Evolutionary conservation across 2,113 vertebrate species (phyloP).

Genomic region (Toxotes chatareus): DNA sequence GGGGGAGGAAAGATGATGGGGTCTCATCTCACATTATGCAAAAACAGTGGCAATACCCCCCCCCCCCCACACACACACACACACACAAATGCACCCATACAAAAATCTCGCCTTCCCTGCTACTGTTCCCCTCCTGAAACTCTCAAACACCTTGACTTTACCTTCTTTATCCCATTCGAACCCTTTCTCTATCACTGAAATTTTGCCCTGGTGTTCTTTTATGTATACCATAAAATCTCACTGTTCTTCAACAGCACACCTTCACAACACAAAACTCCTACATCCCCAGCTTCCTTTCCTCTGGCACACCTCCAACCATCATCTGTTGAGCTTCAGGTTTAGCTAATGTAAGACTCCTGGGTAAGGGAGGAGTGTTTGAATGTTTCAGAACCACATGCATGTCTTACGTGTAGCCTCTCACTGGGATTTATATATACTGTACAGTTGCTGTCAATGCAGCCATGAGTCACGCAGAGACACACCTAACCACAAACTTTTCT

Average conservation of each 20-base stretch:
- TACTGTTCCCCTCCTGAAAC: conserved; percentile 42
- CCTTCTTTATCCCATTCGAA: conserved; percentile 33
- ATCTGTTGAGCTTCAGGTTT: conserved; percentile 61
- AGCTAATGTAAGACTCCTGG: conserved; percentile 15
- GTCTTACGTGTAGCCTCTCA: conserved; percentile 24
- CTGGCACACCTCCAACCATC: conserved; percentile 37
- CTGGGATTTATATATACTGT: conserved; percentile 7
- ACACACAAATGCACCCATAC: conserved; percentile 21
- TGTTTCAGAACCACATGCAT: conserved; percentile 16
- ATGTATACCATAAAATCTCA: conserved; percentile 16
- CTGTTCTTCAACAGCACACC: conserved; percentile 18
- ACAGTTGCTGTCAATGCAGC: background rate
- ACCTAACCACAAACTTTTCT: conserved; percentile 13
- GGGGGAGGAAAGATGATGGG: conserved; percentile 84
- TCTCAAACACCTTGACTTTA: conserved; percentile 42
- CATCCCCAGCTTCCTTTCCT: conserved; percentile 22
- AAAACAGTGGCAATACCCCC: conserved; percentile 86
- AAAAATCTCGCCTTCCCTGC: conserved; percentile 35
- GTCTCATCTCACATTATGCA: conserved; percentile 90
- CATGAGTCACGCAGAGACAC: conserved; percentile 2
- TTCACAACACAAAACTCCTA: conserved; percentile 25
- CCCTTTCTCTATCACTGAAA: conserved; percentile 27
- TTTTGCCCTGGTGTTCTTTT: conserved; percentile 40
- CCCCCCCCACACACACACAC: conserved; percentile 19
- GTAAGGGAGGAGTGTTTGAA: conserved; percentile 17